Evolutionary conservation across 2,113 vertebrate genomes (phyloP), one percentile per base, ranked within the genome.

Genomic region (Cygnus atratus): DNA sequence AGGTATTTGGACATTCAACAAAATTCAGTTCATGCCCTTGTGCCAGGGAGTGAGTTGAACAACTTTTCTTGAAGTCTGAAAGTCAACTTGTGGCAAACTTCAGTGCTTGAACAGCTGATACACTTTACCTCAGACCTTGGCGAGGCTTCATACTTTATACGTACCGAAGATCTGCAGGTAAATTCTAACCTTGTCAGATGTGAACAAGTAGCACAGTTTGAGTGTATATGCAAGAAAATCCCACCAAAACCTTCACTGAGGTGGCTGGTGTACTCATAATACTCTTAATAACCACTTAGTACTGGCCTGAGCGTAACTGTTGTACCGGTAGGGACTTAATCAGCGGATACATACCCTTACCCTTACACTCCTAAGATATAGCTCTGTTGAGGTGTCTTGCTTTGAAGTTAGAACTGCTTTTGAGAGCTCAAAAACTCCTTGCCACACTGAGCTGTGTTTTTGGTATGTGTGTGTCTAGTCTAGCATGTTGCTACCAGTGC

Each of bases 361-460:
- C 8, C 15, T 6, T 25, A 44, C 0, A 1, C 4, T 84, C 31
- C 28, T 18, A 26, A n/a, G 66, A 44, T 1, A 1, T 37, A 13
- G 39, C 1, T 84, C 13, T 22, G 21, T 68, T 73, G n/a, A 57
- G 54, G 58, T 46, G 16, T 41, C 73, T 68, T 79, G 21, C 31
- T 76, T 15, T 12, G 35, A 62, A 44, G n/a, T 54, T 59, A 28
- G 87, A 80, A 12, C 44, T 37, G 20, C 3, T 37, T 72, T 61
- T 50, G 31, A n/a, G 39, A 26, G 24, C 52, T 82, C 1, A 63
- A 9, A 82, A 72, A 22, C 2, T 2, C 29, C 8, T 2, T 52
- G 10, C 25, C 29, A 3, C 24, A 9, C 39, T 43, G 13, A 61
- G 19, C 57, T 55, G 17, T 8, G 0, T 11, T 6, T 65, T 37